Conservation (phyloP, 2,113 vertebrate genomes). For the Bostrychus sinensis region DNA sequence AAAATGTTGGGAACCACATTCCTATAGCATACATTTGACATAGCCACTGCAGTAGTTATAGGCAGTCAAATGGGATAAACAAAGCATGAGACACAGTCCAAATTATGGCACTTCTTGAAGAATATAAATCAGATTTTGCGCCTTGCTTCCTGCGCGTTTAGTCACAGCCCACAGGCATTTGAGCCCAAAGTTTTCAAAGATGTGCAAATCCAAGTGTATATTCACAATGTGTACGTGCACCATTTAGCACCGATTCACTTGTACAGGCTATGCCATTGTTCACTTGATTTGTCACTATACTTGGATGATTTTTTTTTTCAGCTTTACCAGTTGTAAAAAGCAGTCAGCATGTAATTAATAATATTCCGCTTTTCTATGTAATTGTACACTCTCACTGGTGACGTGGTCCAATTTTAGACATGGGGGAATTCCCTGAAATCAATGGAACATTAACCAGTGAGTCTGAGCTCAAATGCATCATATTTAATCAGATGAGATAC, state of each 20-base stretch:
- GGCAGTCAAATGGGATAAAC: constrained; percentile 2
- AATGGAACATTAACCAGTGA: background rate
- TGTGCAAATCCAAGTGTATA: constrained; percentile 12
- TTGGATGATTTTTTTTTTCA: constrained; percentile 23
- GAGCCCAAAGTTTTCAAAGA: constrained; percentile 2
- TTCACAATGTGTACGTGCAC: constrained; percentile 49
- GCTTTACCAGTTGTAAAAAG: constrained; percentile 30
- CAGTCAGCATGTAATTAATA: constrained; percentile 22
- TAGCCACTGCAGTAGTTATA: too few relatives aligned
- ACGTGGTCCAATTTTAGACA: constrained; percentile 42
- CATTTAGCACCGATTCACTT: constrained; percentile 21
- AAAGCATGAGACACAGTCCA: constrained; percentile 1
- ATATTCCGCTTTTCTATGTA: constrained; percentile 39
- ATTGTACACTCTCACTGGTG: constrained; percentile 13
- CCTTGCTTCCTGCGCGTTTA: constrained; percentile 2
- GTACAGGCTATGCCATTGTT: constrained; percentile 2
- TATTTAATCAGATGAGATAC: background rate
- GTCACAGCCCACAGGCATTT: constrained; percentile 16
- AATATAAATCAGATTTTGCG: constrained; percentile 2
- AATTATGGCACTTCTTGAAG: constrained; percentile 2
- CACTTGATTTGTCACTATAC: constrained; percentile 19
- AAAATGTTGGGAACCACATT: too few relatives aligned
- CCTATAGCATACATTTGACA: too few relatives aligned
- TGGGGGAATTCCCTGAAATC: constrained; percentile 40
- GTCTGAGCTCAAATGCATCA: background rate